Evolutionary conservation across 2,888 invertebrate species (phyloP), one percentile per base, ranked within the genome.

Genomic region (Andrena bucephala): DNA sequence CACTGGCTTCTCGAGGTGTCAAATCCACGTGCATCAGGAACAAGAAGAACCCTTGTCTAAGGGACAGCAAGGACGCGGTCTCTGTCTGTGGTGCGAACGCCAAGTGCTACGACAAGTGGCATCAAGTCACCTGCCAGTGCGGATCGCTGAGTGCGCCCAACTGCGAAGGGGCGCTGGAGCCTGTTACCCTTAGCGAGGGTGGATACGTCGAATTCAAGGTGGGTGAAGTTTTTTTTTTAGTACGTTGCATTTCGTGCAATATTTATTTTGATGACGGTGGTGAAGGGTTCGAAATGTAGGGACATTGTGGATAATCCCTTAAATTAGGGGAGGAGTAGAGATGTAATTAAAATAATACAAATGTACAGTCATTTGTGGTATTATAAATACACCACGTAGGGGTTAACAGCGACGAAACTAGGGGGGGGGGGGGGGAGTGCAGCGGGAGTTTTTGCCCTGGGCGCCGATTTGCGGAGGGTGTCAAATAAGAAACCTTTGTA

Each of bases 21-120:
- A 96, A 96, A 77, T 95, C 96, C 20, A 97, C 97, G 7, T 99
- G 99, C 92, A 96, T 96, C 69, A 95, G 98, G 80, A 96, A 96
- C 78, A 95, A 95, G 89, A 95, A 95, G 87, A 96, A 96, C 50
- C 95, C 96, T 0, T 97, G 97, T 89, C 78, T 90, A 2, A 93
- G 92, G 73, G 88, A 91, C 0, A 92, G 93, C 6, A 93, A 94
- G 0, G 92, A 94, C 8, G 89, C 92, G 0, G 93, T 93, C 7
- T 93, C 94, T 0, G 90, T 94, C 0, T 97, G 97, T 91, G 95
- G 96, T 10, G 95, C 95, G 29, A 95, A 94, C 72, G 97, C 97
- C 0, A 94, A 95, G 62, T 99, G 99, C 92, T 95, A 97, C 85
- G 98, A 99, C 92, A 96, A 96, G 82, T 99, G 99, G 99, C 96